These are phyloP conservation scores for Pteropus alecto DNA, from an alignment of 2,113 vertebrate species.

Conservation along the genomic window DNA sequence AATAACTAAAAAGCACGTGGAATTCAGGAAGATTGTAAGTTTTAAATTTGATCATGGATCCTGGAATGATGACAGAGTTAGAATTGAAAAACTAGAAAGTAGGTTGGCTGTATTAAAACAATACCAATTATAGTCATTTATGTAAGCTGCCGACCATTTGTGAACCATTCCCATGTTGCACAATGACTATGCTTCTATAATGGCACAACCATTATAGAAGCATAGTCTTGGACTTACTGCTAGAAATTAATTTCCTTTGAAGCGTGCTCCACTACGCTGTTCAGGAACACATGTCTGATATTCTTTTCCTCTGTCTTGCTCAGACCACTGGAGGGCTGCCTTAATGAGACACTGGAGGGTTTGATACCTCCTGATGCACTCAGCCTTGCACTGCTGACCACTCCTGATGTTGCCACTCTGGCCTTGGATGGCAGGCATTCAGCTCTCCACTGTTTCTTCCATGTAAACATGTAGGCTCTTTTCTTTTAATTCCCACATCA, in stretches of 20 bases:
- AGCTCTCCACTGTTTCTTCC: neutral
- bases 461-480: neutral
- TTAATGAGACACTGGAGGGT: neutral
- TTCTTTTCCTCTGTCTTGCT: neutral
- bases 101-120: neutral
- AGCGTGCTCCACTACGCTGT: neutral
- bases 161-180: neutral
- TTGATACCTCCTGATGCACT: fast-evolving
- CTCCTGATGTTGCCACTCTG: neutral
- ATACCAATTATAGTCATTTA: neutral
- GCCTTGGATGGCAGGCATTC: neutral
- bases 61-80: neutral
- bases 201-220: neutral
- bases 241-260: neutral
- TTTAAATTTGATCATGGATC: neutral
- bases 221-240: neutral
- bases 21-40: neutral
- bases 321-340: neutral
- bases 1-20: neutral
- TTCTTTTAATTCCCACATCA: neutral
- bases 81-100: neutral
- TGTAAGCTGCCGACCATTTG: neutral
- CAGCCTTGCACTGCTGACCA: no score
- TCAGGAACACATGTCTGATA: neutral
- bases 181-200: neutral